Percentiles rank a stretch among this genome's conserved stretches.
These are phyloP conservation scores for Lasioglossum villosulum DNA, from an alignment of 2,888 invertebrate species.

Conservation along the genomic window DNA sequence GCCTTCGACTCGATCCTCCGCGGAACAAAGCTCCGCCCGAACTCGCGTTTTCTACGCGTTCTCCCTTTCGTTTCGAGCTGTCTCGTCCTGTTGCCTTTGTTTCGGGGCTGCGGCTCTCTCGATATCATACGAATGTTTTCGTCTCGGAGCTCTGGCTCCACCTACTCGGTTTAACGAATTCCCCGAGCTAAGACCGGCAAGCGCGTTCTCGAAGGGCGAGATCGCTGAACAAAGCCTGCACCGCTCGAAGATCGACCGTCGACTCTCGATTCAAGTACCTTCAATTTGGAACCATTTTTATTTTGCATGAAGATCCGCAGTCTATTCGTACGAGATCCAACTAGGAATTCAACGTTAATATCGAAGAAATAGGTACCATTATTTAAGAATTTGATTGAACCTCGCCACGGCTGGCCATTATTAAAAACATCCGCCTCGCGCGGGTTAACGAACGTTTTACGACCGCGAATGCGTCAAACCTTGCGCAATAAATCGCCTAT, in stretches of 20 bases:
- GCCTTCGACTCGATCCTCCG: constrained; percentile 27
- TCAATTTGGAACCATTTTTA: not conserved
- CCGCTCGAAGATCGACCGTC: constrained; percentile 2
- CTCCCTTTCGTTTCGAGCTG: constrained; percentile 14
- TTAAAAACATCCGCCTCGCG: not conserved
- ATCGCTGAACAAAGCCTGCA: constrained; percentile 12
- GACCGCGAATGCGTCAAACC: not conserved
- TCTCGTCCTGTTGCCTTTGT: not conserved
- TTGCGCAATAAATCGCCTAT: no score
- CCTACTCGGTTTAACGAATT: constrained; percentile 11
- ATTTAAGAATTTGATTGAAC: not conserved
- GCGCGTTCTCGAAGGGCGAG: constrained; percentile 1
- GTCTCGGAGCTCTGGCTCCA: not conserved
- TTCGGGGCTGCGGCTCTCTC: constrained; percentile 23
- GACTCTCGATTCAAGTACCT: not conserved
- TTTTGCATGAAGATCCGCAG: not conserved
- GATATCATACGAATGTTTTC: constrained; percentile 28
- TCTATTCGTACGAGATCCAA: not conserved
- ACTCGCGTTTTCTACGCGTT: constrained; percentile 29
- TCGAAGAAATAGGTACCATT: no score
- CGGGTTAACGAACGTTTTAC: not conserved
- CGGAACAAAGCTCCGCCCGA: constrained; percentile 23
- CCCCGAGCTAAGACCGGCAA: not conserved
- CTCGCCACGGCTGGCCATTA: not conserved
- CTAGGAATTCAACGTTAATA: no score